Evolutionary conservation across 2,888 invertebrate species (phyloP), one percentile per base, ranked within the genome.

Genomic region (Seira sanloemensis): DNA sequence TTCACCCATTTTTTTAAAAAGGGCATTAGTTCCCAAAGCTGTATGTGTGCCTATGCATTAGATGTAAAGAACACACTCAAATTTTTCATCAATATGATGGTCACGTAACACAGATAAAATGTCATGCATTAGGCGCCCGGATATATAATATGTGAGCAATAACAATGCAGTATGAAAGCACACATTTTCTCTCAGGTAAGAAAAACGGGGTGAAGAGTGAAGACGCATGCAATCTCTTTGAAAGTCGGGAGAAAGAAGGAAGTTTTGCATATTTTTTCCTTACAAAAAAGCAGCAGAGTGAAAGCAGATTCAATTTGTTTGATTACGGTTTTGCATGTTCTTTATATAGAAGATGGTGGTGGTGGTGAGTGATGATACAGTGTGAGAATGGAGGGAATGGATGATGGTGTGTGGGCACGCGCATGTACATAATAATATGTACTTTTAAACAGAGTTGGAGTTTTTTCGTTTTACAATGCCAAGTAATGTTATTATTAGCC

Each of bases 321-420:
- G 78, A 78, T 78, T 78, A 78, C 66, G 26, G 72, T 72, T 78
- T 78, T 78, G 78, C 78, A 78, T 78, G 78, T 72, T 72, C 50
- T 12, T 2, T 1, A 50, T 12, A 50, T 50, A 62, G 19, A 74
- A 26, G 25, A 62, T 58, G 25, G 7, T 74, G 26, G 19, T 19
- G 50, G 27, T 65, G 25, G 21, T 37, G 26, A 54, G 18, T 25
- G 72, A 18, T 25, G 26, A 26, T 68, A 50, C n/a, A n/a, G n/a
- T 23, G 65, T 26, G 23, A 27, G 27, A 26, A 46, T 2, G 46
- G 5, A 9, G n/a, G 46, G 23, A 37, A 71, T 37, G 37, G 37
- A n/a, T 23, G 37, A 23, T 26, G 21, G 21, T 71, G 71, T 71
- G 71, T 4, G 9, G 46, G 16, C 50, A 50, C 50, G 50, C n/a